Evolutionary conservation across 2,888 invertebrate genomes (phyloP).

Genomic region (Euplagia quadripunctaria): DNA sequence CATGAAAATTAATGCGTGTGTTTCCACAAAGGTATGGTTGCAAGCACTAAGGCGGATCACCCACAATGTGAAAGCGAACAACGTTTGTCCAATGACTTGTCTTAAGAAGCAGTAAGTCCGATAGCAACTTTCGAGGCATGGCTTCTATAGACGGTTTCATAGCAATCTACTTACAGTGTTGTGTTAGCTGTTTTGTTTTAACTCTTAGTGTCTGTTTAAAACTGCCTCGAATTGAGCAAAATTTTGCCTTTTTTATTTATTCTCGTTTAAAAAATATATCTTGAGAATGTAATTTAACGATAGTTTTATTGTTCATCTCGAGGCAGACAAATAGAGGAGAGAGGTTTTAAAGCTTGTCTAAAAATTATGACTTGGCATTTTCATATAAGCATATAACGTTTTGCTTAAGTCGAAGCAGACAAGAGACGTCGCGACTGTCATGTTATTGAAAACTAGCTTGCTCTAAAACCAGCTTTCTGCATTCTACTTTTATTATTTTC

Average conservation of each 20-base stretch:
- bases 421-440: neutral
- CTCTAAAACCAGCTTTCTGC: conserved; percentile 27
- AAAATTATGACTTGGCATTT: conserved; percentile 1
- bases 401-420: neutral
- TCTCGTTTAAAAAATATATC: neutral
- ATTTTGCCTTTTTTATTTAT: neutral
- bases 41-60: conserved; percentile 97
- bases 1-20: conserved; percentile 4
- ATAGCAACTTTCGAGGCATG: conserved; percentile 54
- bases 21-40: conserved; percentile 94
- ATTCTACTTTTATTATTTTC: conserved; percentile 41
- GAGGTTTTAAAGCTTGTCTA: conserved; percentile 13
- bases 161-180: conserved; percentile 35
- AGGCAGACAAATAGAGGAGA: conserved; percentile 11
- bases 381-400: neutral
- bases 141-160: conserved; percentile 50
- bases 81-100: conserved; percentile 99
- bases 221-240: conserved; percentile 15
- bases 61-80: conserved; percentile 99
- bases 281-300: neutral
- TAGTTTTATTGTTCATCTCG: conserved; percentile 18
- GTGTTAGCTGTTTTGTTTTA: conserved; percentile 37
- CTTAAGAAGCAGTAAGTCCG: conserved; percentile 99
- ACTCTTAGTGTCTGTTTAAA: conserved; percentile 21
- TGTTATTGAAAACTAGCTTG: conserved; percentile 23